Percentiles rank a stretch among this genome's conserved stretches.
phyloP scores from a whole-genome alignment of 2,113 vertebrate genomes.

The Callocephalon fimbriatum region DNA sequence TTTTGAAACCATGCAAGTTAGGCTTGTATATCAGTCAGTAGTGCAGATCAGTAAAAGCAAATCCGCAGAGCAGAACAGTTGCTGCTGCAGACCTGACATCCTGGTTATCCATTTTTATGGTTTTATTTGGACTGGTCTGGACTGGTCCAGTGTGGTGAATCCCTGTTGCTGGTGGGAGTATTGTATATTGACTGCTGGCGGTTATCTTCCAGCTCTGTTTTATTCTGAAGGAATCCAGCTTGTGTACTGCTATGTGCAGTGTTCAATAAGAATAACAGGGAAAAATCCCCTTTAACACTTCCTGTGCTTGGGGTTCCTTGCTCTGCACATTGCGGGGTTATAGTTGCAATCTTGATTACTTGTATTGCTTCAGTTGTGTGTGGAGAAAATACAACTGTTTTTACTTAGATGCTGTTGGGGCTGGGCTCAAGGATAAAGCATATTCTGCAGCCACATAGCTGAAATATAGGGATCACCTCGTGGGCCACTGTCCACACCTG shows the following conservation, averaged over 20 bases:
- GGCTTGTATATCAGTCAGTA: neutral
- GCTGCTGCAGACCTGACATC: neutral
- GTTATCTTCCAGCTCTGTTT: neutral
- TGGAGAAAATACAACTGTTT: neutral
- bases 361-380: neutral
- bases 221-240: neutral
- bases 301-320: neutral
- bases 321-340: neutral
- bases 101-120: neutral
- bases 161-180: neutral
- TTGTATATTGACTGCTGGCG: neutral
- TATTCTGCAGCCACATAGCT: neutral
- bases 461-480: neutral
- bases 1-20: neutral
- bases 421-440: neutral
- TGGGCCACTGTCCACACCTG: neutral
- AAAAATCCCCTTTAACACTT: neutral
- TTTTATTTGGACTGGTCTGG: neutral
- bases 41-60: neutral
- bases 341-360: neutral
- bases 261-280: neutral
- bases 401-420: fast-evolving
- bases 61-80: neutral
- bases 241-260: fast-evolving
- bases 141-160: neutral